Conservation (phyloP, 2,113 vertebrate species). For the Shinisaurus crocodilurus region DNA sequence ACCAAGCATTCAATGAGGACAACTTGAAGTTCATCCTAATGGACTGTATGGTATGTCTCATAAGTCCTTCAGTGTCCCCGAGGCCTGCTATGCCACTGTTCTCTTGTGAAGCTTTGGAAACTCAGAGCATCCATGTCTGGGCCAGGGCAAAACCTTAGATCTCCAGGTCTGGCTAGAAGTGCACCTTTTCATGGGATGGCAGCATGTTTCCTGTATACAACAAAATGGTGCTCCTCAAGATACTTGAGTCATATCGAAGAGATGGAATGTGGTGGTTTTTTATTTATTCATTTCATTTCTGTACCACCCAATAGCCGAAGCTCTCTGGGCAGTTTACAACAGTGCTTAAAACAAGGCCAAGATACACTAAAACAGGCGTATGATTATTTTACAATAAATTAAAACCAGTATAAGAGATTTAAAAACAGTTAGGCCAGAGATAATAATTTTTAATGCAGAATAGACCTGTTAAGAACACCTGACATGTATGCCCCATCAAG, state of each 20-base stretch:
- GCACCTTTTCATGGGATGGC: background rate
- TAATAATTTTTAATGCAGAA: too few relatives aligned
- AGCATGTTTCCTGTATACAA: background rate
- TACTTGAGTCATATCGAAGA: background rate
- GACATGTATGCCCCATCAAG: too few relatives aligned
- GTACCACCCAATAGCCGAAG: too few relatives aligned
- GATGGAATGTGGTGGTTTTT: background rate
- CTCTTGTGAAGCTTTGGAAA: background rate
- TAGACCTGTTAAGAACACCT: too few relatives aligned
- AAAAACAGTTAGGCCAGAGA: too few relatives aligned
- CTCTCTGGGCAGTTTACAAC: too few relatives aligned
- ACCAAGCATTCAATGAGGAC: slow-evolving; percentile 97
- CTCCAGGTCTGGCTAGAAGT: background rate
- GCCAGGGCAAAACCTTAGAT: background rate
- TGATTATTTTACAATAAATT: too few relatives aligned
- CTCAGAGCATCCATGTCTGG: background rate
- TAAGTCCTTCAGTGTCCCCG: background rate
- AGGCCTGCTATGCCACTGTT: background rate
- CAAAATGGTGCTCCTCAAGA: background rate
- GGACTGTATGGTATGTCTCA: slow-evolving; percentile 92
- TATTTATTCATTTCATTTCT: too few relatives aligned
- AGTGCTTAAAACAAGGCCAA: too few relatives aligned
- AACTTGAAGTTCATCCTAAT: slow-evolving; percentile 97
- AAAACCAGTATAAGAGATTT: too few relatives aligned
- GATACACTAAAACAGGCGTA: too few relatives aligned